Evolutionary conservation across 2,797 vertebrate species (phyloP), one percentile per base, ranked within the genome.

Genomic region (Chromis chromis): DNA sequence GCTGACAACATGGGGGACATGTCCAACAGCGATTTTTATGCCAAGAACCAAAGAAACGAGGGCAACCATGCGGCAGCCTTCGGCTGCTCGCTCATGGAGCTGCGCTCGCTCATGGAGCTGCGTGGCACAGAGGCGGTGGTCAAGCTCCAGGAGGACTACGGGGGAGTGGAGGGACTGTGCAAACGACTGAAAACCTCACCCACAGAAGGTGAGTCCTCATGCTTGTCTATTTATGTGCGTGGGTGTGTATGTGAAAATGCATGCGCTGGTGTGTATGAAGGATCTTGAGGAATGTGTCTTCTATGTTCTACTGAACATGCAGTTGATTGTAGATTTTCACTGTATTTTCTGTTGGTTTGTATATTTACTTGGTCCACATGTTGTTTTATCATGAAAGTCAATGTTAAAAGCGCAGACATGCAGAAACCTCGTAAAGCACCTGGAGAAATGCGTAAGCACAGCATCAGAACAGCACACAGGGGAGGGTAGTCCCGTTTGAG

Each of bases 11-110:
- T 99, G 98, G 98, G 98, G 94, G 98, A 99, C 94, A 96, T 99
- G 97, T 97, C 97, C 72, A 99, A 99, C 89, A 99, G 97, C 58
- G 98, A 98, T 96, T 98, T 98, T 94, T 99, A 99, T 91, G 95
- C 96, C 93, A 99, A 99, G 97, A 99, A 98, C 97, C 98, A 99
- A 97, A 98, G 96, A 96, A 97, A 96, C 0, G 97, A 98, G 86
- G 94, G 86, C 70, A 96, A 96, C 94, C 96, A 97, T 95, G 96
- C 94, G 40, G 95, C 91, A 25, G 96, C 94, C 86, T 99, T 98
- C 57, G 96, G 97, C 92, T 97, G 96, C 94, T 96, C 96, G 0
- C 73, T 99, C 90, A 93, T 96, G 91, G 98, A 99, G 78, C 96
- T 99, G 89, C 97, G 98, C 88, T 96, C 94, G 65, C 95, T 99